Percentiles rank a stretch among this genome's conserved stretches.
These are phyloP conservation scores for Pardalotus punctatus DNA, from an alignment of 2,113 vertebrate species.

Conservation along the genomic window DNA sequence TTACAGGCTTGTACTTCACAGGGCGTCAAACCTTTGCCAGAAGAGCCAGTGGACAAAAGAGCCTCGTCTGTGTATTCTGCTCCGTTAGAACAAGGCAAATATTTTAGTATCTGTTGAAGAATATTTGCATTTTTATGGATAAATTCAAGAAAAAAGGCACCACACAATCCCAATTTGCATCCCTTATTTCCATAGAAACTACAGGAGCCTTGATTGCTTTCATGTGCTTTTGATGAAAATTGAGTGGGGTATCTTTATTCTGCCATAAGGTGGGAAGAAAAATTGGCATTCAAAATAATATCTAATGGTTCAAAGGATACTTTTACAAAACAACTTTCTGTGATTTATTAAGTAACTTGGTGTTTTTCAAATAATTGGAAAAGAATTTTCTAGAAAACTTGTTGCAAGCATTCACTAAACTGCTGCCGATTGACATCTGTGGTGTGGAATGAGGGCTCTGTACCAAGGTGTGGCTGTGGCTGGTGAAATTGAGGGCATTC, in stretches of 20 bases:
- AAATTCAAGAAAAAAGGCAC: slow-evolving; percentile 63
- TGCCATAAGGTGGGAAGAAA: slow-evolving; percentile 12
- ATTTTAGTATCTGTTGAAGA: slow-evolving; percentile 44
- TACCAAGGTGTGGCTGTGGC: not conserved
- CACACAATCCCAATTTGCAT: slow-evolving; percentile 65
- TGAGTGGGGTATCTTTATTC: slow-evolving; percentile 35
- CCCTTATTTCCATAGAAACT: slow-evolving; percentile 68
- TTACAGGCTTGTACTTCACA: fast-evolving
- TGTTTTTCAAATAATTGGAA: slow-evolving; percentile 13
- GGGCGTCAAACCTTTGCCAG: not conserved
- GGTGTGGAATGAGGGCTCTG: not conserved
- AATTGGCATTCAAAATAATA: slow-evolving; percentile 7
- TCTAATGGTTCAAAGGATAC: slow-evolving; percentile 56
- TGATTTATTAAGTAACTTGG: slow-evolving; percentile 39
- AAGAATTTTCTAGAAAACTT: not conserved
- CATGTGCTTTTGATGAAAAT: slow-evolving; percentile 65
- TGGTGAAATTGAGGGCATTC: slow-evolving; percentile 1
- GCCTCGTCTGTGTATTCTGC: not conserved
- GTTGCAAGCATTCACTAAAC: not conserved
- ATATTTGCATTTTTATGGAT: slow-evolving; percentile 70
- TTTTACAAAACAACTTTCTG: slow-evolving; percentile 28
- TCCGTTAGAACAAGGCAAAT: slow-evolving; percentile 42
- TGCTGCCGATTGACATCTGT: not conserved
- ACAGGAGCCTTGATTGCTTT: slow-evolving; percentile 60
- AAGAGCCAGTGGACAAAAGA: slow-evolving; percentile 22